These are phyloP conservation scores for Onychomys leucogaster DNA, from an alignment of 2,797 vertebrate genomes.

Conservation along the genomic window DNA sequence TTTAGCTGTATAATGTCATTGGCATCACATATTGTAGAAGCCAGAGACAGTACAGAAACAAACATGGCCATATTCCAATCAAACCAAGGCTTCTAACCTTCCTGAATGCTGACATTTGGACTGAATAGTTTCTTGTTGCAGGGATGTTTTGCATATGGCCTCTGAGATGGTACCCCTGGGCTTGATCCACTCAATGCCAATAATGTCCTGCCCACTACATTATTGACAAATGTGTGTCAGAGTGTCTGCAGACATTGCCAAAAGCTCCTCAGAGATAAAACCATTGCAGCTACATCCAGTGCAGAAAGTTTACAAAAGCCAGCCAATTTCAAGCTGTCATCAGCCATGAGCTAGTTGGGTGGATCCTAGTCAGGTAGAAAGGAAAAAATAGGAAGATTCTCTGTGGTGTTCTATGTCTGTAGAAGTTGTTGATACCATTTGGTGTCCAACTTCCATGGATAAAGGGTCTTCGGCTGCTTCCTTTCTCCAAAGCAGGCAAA, in stretches of 20 bases:
- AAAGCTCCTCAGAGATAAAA: neutral
- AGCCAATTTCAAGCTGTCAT: too few relatives aligned
- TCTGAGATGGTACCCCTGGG: neutral
- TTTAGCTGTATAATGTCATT: neutral
- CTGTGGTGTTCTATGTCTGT: neutral
- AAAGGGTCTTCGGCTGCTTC: neutral
- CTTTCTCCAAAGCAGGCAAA: neutral
- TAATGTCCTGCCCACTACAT: rapidly evolving
- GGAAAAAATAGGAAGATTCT: too few relatives aligned
- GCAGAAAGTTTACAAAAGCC: neutral
- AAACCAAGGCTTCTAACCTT: neutral
- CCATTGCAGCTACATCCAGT: too few relatives aligned
- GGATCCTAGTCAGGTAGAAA: neutral
- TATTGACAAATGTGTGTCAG: neutral
- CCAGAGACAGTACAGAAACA: neutral
- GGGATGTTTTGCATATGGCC: rapidly evolving
- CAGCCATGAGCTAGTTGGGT: neutral
- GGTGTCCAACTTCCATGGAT: neutral
- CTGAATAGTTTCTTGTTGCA: neutral
- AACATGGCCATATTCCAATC: rapidly evolving
- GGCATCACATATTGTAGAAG: neutral
- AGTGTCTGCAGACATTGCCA: neutral
- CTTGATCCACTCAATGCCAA: too few relatives aligned
- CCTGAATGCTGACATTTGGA: too few relatives aligned
- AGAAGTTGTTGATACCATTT: neutral